Percentiles rank a stretch among this genome's conserved stretches.
Conservation (phyloP, 2,113 vertebrate genomes). For the Fregetta grallaria region DNA sequence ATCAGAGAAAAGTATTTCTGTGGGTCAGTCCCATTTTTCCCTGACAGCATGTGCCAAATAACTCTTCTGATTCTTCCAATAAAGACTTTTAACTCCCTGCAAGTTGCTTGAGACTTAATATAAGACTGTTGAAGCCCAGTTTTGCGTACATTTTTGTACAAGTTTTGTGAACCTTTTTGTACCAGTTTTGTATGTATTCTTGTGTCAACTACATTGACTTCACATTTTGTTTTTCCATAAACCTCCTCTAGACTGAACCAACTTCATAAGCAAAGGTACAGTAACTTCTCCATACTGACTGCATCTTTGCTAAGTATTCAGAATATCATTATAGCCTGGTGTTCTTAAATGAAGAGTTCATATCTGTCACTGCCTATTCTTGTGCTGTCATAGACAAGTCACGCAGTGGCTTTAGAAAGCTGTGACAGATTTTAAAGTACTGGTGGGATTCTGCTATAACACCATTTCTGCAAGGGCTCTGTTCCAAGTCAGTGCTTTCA, state of each 20-base stretch:
- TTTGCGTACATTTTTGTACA: background rate
- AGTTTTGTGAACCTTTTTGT: background rate
- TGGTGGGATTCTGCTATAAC: background rate
- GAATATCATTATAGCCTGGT: background rate
- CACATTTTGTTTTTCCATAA: background rate
- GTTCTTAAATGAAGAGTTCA: background rate
- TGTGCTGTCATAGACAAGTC: background rate
- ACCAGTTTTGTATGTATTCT: background rate
- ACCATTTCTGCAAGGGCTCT: background rate
- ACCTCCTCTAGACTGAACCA: background rate
- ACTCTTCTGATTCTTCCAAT: background rate
- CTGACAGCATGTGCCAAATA: background rate
- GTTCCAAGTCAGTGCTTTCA: background rate
- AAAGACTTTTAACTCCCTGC: background rate
- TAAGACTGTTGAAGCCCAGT: background rate
- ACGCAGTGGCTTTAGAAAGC: background rate
- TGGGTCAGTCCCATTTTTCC: background rate
- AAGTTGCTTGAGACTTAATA: background rate
- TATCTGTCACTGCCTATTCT: background rate
- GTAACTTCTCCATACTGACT: background rate
- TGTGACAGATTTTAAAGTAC: background rate
- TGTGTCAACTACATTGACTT: background rate
- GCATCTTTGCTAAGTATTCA: background rate
- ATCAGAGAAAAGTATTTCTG: background rate
- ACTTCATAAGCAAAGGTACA: background rate